Percentiles rank a stretch among this genome's conserved stretches.
Conservation (phyloP, 2,888 invertebrate species). For the Metellina segmentata region DNA sequence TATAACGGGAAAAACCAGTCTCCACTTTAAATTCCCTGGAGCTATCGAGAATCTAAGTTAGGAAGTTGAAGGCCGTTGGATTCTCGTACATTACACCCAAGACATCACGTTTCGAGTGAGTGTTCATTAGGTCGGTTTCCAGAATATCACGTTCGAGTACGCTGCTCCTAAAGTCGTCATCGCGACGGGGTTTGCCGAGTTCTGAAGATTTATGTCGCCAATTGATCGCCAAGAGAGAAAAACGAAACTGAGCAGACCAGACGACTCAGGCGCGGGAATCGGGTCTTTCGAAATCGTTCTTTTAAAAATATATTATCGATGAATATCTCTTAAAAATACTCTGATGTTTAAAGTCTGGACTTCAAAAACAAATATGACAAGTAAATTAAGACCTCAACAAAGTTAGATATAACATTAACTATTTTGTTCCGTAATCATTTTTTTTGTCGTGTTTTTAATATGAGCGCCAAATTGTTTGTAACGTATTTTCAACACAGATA, state of each 20-base stretch:
- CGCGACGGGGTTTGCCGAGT: neutral
- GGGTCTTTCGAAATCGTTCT: no score
- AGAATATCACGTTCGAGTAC: neutral
- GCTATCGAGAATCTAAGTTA: slow-evolving; percentile 11
- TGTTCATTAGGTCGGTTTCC: neutral
- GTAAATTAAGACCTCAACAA: no score
- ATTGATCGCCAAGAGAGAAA: slow-evolving; percentile 2
- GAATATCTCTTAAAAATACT: no score
- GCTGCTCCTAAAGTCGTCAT: neutral
- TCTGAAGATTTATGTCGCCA: neutral
- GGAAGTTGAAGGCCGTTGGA: neutral
- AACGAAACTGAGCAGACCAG: neutral
- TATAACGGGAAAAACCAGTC: slow-evolving; percentile 73
- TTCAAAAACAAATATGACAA: no score
- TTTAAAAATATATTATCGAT: no score
- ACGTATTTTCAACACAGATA: no score
- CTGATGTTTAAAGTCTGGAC: no score
- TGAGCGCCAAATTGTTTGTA: no score
- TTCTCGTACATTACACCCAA: neutral
- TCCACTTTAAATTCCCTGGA: slow-evolving; percentile 20
- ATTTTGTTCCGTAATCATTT: no score
- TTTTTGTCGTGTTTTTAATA: no score
- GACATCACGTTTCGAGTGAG: slow-evolving; percentile 14
- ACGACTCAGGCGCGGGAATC: no score
- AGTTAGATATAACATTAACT: no score